Percentiles rank a stretch among this genome's conserved stretches.
These are phyloP conservation scores for Halotydeus destructor DNA, from an alignment of 1,140 invertebrate genomes.

Conservation along the genomic window DNA sequence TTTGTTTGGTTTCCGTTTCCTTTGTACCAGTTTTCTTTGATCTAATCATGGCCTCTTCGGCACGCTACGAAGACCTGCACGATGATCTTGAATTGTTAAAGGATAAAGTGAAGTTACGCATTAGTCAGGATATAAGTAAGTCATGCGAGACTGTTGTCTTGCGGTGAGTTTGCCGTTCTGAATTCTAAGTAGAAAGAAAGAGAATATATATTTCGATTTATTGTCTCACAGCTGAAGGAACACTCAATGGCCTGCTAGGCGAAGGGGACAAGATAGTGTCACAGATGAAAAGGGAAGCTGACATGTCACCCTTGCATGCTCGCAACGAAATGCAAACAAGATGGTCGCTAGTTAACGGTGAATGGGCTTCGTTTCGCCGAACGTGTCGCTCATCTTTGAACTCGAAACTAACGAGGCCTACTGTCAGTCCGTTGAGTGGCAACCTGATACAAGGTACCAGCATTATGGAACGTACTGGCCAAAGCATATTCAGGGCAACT, in stretches of 20 bases:
- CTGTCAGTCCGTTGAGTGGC: background rate
- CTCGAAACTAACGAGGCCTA: background rate
- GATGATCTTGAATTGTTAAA: conserved; percentile 9
- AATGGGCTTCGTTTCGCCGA: conserved; percentile 10
- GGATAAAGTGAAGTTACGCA: conserved; percentile 7
- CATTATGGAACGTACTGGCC: conserved; percentile 37
- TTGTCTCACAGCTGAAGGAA: conserved; percentile 6
- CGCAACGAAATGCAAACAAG: conserved; percentile 4
- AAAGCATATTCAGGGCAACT: conserved; percentile 43
- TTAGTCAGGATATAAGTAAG: conserved; percentile 9
- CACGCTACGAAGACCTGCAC: conserved; percentile 12
- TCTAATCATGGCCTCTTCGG: conserved; percentile 12
- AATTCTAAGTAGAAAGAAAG: no score
- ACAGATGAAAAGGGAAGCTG: conserved; percentile 6
- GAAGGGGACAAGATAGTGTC: conserved; percentile 10
- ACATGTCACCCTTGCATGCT: conserved; percentile 1
- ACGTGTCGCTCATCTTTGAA: background rate
- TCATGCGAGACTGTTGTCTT: background rate
- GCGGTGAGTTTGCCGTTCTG: background rate
- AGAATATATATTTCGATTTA: conserved; percentile 2
- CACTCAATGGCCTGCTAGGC: conserved; percentile 6
- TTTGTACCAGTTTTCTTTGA: no score
- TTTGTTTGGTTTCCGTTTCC: no score
- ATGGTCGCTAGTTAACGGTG: background rate
- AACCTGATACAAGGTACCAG: conserved; percentile 29